A percentile compares a stretch with the other conserved stretches of the same genome.
phyloP scores from a whole-genome alignment of 2,113 vertebrate species.

The Ardeotis arabs region DNA sequence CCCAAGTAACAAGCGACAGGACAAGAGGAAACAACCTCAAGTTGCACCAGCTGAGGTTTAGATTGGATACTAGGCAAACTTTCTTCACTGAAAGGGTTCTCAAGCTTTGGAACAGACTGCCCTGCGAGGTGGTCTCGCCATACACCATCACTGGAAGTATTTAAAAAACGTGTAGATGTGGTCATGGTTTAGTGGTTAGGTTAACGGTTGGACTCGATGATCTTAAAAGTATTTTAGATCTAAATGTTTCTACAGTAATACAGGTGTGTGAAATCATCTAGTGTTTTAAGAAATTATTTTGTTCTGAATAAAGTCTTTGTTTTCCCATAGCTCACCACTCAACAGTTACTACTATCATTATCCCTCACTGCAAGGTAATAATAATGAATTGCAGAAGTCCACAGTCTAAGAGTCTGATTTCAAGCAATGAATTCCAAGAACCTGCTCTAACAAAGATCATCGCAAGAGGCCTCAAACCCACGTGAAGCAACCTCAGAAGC shows the following conservation, averaged over 20 bases:
- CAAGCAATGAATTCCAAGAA: not conserved
- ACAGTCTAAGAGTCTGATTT: not conserved
- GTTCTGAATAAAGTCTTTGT: not conserved
- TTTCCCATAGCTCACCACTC: not conserved
- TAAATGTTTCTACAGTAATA: not conserved
- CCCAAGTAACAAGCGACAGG: not conserved
- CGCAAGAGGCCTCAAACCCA: not conserved
- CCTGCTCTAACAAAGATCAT: not conserved
- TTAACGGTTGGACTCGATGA: rapidly evolving
- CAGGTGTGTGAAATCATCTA: not conserved
- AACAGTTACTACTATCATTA: not conserved
- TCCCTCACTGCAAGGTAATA: not conserved
- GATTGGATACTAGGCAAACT: not conserved
- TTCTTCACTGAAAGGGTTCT: not conserved
- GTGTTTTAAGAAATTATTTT: not conserved
- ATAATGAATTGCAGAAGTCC: not conserved
- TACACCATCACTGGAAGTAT: not conserved
- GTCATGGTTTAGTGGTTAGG: not conserved
- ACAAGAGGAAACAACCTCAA: not conserved
- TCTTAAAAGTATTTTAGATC: not conserved
- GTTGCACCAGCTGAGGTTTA: not conserved
- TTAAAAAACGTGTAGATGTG: not conserved
- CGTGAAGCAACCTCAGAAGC: not conserved
- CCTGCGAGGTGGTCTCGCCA: not conserved
- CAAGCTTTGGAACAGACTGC: not conserved